phyloP scores from a whole-genome alignment of 2,113 vertebrate species.

The Pterocles burchelli region DNA sequence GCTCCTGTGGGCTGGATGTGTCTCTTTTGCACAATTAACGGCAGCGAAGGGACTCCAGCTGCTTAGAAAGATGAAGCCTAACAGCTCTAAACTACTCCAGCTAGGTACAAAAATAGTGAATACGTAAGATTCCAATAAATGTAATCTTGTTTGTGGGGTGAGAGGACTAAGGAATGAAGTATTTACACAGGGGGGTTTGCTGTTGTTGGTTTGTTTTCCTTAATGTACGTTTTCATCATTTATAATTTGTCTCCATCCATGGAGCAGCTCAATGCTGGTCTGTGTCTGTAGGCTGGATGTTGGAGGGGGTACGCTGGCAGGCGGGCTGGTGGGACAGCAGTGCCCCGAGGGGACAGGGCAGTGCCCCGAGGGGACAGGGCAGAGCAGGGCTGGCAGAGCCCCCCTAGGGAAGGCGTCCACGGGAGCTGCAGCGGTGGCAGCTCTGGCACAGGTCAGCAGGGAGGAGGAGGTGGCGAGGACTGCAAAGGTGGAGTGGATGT shows the following conservation, averaged over 20 bases:
- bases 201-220: neutral
- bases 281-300: accelerated
- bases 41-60: neutral
- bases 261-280: neutral
- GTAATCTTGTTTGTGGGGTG: neutral
- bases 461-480: neutral
- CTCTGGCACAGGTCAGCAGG: no score
- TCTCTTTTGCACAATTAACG: neutral
- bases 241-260: neutral
- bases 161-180: neutral
- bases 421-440: neutral
- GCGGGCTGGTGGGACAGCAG: neutral
- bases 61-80: neutral
- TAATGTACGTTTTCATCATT: neutral
- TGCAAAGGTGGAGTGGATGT: accelerated
- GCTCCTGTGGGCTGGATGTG: neutral
- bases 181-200: neutral
- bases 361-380: accelerated
- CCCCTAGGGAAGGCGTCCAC: neutral
- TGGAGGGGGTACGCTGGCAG: accelerated
- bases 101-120: neutral
- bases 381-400: neutral
- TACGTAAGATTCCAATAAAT: neutral
- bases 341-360: accelerated
- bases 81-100: neutral